Evolutionary conservation across 2,113 vertebrate species (phyloP).

Genomic region (Syrrhaptes paradoxus): DNA sequence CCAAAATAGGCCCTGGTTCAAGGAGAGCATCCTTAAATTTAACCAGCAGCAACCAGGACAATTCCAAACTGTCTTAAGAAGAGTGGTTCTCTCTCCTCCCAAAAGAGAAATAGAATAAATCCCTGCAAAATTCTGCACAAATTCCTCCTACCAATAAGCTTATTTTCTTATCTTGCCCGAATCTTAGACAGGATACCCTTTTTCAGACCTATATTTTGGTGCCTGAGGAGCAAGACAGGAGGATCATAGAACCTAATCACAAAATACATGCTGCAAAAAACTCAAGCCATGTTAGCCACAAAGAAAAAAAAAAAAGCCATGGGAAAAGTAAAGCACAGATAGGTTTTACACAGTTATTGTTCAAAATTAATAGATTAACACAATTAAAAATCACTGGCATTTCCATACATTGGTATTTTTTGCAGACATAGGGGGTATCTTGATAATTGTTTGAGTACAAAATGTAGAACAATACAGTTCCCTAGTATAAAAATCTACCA

Average conservation of each 20-base stretch:
- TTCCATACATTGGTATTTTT: slow-evolving; percentile 11
- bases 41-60: not conserved
- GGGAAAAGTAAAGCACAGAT: not conserved
- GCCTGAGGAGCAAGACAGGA: not conserved
- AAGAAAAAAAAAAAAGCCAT: not conserved
- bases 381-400: not conserved
- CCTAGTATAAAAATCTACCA: slow-evolving; percentile 58
- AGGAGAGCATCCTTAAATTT: not conserved
- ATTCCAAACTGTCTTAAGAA: not conserved
- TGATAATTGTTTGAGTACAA: slow-evolving; percentile 36
- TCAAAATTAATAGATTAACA: slow-evolving; percentile 4
- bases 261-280: not conserved
- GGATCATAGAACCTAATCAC: not conserved
- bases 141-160: not conserved
- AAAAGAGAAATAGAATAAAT: not conserved
- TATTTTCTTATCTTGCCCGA: not conserved
- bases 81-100: not conserved
- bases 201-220: not conserved
- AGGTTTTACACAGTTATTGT: not conserved
- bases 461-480: slow-evolving; percentile 6
- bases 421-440: not conserved
- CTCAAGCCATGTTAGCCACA: not conserved
- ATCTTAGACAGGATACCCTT: not conserved
- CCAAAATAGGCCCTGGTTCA: not conserved
- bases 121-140: not conserved